Percentiles rank a stretch among this genome's conserved stretches.
phyloP scores from a whole-genome alignment of 2,888 invertebrate species.

The Plutella xylostella region DNA sequence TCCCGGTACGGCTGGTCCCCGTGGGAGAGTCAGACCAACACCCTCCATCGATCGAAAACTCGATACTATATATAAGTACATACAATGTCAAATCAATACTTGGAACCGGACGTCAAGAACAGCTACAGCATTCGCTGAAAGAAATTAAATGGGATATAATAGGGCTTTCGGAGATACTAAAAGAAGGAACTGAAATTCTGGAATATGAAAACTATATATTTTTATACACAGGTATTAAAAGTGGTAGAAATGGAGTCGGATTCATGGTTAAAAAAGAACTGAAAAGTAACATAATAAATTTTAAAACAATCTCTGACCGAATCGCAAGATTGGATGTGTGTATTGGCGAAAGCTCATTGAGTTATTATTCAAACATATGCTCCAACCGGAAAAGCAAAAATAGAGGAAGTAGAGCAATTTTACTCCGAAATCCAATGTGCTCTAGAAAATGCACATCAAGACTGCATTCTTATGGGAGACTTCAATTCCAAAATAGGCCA shows the following conservation, averaged over 20 bases:
- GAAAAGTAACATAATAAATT: background rate
- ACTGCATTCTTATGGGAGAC: background rate
- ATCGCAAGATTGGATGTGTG: background rate
- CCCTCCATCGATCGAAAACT: background rate
- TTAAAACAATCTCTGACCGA: background rate
- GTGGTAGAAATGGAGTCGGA: background rate
- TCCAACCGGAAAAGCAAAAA: background rate
- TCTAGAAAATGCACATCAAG: background rate
- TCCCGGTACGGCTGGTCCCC: background rate
- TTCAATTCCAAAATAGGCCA: background rate
- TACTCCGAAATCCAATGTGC: background rate
- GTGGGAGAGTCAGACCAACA: background rate
- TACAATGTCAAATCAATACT: slow-evolving; percentile 1
- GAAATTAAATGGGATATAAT: slow-evolving; percentile 3
- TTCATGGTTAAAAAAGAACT: background rate
- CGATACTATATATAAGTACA: background rate
- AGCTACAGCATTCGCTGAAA: background rate
- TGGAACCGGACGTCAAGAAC: background rate
- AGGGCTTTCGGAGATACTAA: background rate
- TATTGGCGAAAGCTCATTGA: background rate
- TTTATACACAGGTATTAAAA: background rate
- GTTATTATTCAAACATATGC: background rate
- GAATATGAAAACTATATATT: background rate
- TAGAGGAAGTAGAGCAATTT: background rate
- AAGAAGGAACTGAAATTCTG: background rate